These are phyloP conservation scores for Dolichotis patagonum DNA, from an alignment of 2,113 vertebrate species.

Conservation along the genomic window DNA sequence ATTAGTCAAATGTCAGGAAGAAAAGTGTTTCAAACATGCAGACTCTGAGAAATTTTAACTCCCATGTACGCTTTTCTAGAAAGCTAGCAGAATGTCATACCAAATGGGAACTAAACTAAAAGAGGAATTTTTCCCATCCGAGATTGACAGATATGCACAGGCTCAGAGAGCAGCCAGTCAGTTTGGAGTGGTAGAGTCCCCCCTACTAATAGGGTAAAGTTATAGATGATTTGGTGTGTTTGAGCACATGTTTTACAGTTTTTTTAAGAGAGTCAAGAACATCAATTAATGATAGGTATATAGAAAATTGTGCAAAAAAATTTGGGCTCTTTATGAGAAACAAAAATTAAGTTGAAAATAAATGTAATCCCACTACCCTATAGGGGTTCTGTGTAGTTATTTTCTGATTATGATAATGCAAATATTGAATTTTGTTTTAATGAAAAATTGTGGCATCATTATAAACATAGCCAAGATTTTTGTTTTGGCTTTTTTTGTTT, in stretches of 20 bases:
- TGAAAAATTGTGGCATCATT: slow-evolving; percentile 4
- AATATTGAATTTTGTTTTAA: slow-evolving; percentile 46
- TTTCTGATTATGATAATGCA: slow-evolving; percentile 10
- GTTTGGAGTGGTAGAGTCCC: neutral
- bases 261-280: neutral
- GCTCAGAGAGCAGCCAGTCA: neutral
- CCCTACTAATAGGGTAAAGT: neutral
- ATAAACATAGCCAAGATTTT: neutral
- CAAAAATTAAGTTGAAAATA: neutral
- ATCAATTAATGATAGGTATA: slow-evolving; percentile 8
- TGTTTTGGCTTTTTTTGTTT: neutral
- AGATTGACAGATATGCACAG: neutral
- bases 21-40: slow-evolving; percentile 26
- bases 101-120: neutral
- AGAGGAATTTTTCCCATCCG: neutral
- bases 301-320: slow-evolving; percentile 25
- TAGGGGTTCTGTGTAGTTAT: neutral
- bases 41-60: slow-evolving; percentile 43
- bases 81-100: neutral
- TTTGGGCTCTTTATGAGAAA: neutral
- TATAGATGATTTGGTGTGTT: neutral
- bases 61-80: neutral
- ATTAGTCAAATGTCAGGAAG: neutral
- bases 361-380: neutral
- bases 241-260: neutral